Percentiles rank a stretch among this genome's conserved stretches.
phyloP scores from a whole-genome alignment of 2,113 vertebrate species.

The Sialia sialis region DNA sequence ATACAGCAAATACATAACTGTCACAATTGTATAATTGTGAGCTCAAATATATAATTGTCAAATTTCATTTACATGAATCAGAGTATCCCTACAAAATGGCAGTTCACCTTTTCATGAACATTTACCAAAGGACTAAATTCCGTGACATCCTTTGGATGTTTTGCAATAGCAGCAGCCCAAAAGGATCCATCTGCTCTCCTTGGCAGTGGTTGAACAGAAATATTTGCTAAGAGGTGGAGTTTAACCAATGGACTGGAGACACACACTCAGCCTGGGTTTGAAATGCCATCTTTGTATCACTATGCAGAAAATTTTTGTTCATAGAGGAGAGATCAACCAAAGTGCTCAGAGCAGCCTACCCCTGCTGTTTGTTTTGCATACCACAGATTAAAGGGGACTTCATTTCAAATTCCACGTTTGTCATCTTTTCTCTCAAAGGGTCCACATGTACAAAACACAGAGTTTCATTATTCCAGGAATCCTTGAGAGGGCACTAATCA shows the following conservation, averaged over 20 bases:
- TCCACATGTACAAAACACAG: background rate
- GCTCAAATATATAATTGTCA: background rate
- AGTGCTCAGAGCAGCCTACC: background rate
- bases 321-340: background rate
- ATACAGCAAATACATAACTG: background rate
- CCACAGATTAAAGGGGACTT: background rate
- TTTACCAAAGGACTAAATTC: background rate
- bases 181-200: background rate
- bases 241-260: background rate
- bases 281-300: background rate
- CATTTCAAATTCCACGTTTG: slow-evolving; percentile 2
- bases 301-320: background rate
- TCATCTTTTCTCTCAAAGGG: background rate
- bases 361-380: slow-evolving; percentile 19
- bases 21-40: background rate
- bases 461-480: slow-evolving; percentile 21
- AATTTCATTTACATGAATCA: background rate
- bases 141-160: background rate
- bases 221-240: background rate
- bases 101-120: background rate
- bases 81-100: background rate
- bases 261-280: background rate
- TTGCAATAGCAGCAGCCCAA: background rate
- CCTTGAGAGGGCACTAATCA: slow-evolving; percentile 26
- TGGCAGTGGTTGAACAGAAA: background rate